These are phyloP conservation scores for Otus scops DNA, from an alignment of 2,797 vertebrate genomes.

Conservation along the genomic window DNA sequence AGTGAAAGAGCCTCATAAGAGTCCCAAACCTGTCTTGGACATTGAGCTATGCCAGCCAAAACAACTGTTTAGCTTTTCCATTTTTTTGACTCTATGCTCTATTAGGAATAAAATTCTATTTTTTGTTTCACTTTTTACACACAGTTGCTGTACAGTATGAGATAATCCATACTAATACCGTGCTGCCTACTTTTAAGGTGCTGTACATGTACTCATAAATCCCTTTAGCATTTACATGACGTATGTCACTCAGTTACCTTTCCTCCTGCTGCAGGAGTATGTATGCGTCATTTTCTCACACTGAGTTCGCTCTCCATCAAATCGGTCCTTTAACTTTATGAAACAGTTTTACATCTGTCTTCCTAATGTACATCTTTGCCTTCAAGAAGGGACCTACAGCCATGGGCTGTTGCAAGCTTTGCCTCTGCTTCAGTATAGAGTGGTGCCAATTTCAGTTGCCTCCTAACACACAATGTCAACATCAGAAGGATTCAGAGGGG, in stretches of 20 bases:
- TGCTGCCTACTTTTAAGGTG: neutral
- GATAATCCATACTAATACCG: neutral
- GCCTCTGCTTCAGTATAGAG: neutral
- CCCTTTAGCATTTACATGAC: no score
- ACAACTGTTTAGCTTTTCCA: neutral
- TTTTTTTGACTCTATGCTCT: neutral
- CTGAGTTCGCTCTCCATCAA: neutral
- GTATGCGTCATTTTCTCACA: neutral
- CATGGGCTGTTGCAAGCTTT: neutral
- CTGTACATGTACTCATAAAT: rapidly evolving
- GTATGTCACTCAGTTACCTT: rapidly evolving
- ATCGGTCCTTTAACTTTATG: neutral
- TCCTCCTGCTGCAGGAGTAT: neutral
- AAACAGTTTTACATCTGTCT: neutral
- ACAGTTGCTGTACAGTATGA: neutral
- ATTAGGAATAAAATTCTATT: neutral
- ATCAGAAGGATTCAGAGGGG: neutral
- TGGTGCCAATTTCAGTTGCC: neutral
- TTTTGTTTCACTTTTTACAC: neutral
- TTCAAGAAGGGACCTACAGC: neutral
- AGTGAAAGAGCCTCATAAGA: neutral
- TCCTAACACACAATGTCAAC: neutral
- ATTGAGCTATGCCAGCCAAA: neutral
- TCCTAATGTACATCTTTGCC: neutral
- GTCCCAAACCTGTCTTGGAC: neutral